phyloP scores from a whole-genome alignment of 1,140 invertebrate genomes.

The Pseudomyrmex concolor region DNA sequence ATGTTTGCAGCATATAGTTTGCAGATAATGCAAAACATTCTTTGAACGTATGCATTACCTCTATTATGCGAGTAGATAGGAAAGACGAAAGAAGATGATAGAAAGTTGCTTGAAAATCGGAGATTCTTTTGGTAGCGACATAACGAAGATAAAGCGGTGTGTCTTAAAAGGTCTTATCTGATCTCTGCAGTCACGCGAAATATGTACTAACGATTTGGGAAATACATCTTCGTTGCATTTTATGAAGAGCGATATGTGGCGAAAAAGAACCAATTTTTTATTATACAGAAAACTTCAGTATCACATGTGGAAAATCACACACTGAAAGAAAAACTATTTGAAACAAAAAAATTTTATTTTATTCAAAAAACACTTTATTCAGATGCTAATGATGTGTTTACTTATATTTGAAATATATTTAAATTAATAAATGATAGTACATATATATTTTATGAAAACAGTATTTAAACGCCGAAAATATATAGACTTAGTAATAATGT shows the following conservation, averaged over 20 bases:
- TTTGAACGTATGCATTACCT: conserved; percentile 15
- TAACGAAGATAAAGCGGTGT: conserved; percentile 57
- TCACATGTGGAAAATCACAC: too few species aligned
- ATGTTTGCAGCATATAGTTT: background rate
- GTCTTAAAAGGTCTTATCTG: conserved; percentile 50
- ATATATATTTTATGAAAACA: too few species aligned
- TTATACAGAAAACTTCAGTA: background rate
- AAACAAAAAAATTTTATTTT: too few species aligned
- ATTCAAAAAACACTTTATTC: too few species aligned
- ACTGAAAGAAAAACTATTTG: too few species aligned
- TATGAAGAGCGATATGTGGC: conserved; percentile 49
- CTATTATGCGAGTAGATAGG: conserved; percentile 21
- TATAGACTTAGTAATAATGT: too few species aligned
- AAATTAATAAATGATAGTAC: too few species aligned
- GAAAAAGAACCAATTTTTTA: background rate
- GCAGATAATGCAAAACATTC: conserved; percentile 1
- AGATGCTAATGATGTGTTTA: too few species aligned
- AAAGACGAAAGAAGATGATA: background rate
- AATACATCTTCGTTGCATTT: conserved; percentile 56
- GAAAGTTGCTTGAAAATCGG: conserved; percentile 44
- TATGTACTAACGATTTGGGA: conserved; percentile 52
- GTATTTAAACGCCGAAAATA: too few species aligned
- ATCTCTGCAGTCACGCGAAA: conserved; percentile 50
- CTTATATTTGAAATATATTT: too few species aligned
- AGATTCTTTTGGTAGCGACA: conserved; percentile 54